phyloP scores from a whole-genome alignment of 1,140 invertebrate species.

The Pseudomyrmex pallidus region DNA sequence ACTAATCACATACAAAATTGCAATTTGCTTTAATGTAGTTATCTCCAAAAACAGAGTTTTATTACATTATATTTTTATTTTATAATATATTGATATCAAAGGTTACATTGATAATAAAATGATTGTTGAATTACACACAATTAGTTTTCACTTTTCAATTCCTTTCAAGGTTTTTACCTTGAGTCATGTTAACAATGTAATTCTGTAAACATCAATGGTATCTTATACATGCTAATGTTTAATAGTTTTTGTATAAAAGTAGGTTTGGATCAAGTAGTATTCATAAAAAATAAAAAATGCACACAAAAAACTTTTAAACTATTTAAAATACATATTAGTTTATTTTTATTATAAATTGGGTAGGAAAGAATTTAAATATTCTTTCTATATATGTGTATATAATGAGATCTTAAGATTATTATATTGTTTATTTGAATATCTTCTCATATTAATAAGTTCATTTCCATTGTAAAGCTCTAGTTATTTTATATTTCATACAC shows the following conservation, averaged over 20 bases:
- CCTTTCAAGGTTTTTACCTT: slow-evolving; percentile 56
- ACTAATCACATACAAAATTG: slow-evolving; percentile 19
- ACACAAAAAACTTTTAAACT: slow-evolving; percentile 41
- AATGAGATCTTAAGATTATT: not conserved
- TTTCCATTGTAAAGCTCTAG: slow-evolving; percentile 27
- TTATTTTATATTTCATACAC: slow-evolving; percentile 32
- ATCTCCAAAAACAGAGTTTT: slow-evolving; percentile 19
- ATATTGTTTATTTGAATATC: slow-evolving; percentile 30
- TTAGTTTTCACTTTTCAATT: slow-evolving; percentile 63
- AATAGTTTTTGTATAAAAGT: slow-evolving; percentile 37
- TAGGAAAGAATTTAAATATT: slow-evolving; percentile 3
- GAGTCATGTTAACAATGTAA: slow-evolving; percentile 3
- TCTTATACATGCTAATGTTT: too few relatives aligned
- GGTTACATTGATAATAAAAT: slow-evolving; percentile 69
- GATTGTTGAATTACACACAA: slow-evolving; percentile 67
- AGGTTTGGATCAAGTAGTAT: not conserved
- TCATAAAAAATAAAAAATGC: slow-evolving; percentile 30
- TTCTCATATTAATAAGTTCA: slow-evolving; percentile 15
- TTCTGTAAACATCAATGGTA: slow-evolving; percentile 1
- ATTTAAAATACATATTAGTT: slow-evolving; percentile 25
- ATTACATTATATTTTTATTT: slow-evolving; percentile 65
- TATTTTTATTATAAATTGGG: slow-evolving; percentile 11
- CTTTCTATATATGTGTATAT: not conserved
- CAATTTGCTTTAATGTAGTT: too few relatives aligned
- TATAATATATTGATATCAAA: slow-evolving; percentile 66